Conservation (phyloP, 2,888 invertebrate species). For the Drosophila anomelani region DNA sequence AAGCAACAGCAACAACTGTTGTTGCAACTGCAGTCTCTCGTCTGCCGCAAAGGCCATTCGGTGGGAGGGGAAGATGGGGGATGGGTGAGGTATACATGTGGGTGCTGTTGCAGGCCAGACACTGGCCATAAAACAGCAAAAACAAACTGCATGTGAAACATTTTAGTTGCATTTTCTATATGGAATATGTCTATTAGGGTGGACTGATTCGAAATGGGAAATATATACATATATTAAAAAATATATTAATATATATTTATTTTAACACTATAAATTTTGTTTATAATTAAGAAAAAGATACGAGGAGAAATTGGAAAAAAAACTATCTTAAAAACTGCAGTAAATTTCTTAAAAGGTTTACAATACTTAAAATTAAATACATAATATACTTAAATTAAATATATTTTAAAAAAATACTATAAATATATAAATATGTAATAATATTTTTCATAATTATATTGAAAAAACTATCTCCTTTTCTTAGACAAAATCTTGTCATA, state of each 20-base stretch:
- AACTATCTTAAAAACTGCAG: not conserved
- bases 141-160: slow-evolving; percentile 66
- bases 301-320: not conserved
- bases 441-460: not conserved
- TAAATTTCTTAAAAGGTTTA: too few relatives aligned
- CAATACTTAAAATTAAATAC: too few relatives aligned
- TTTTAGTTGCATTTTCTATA: slow-evolving; percentile 77
- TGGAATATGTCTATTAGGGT: slow-evolving; percentile 43
- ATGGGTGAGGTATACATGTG: not conserved
- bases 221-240: not conserved
- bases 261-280: too few relatives aligned
- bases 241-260: not conserved
- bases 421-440: not conserved
- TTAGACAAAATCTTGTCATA: not conserved
- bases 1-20: slow-evolving; percentile 24
- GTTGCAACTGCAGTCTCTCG: slow-evolving; percentile 40
- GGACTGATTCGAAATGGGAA: not conserved
- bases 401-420: not conserved
- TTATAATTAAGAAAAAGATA: too few relatives aligned
- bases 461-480: not conserved
- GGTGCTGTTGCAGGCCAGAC: slow-evolving; percentile 54
- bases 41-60: slow-evolving; percentile 28
- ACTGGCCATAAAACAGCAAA: slow-evolving; percentile 71
- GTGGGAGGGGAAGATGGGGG: not conserved
- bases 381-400: not conserved